Base-by-base conservation (phyloP, 2,888 invertebrate species). In the Standfussiana lucernea region DNA sequence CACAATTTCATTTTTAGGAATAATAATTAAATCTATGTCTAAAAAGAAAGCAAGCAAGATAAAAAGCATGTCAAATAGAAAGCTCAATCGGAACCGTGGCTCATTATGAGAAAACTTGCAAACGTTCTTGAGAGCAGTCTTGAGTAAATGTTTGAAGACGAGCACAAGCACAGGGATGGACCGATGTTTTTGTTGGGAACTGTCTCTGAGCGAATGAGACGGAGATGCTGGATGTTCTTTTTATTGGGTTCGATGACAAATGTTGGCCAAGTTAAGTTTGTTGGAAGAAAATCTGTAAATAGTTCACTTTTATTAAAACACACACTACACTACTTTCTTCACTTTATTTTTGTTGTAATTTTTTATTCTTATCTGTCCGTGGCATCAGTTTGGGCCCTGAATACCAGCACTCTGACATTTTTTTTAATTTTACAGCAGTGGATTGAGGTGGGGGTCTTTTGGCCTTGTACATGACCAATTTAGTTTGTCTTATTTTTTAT, bases 61-160 rank as follows among this genome's bases (percentile, higher is more conserved):
- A 70, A 72, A 72, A 76, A 59, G 6, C 47, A 80, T 77, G 24
- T 73, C 61, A 80, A 83, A 73, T 42, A 77, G 35, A 18, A 74
- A 74, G 32, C 68, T 66, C 69, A 69, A 74, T 72, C 28, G 42
- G 59, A 75, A 72, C 21, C 50, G 62, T 18, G 47, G 42, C n/a
- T 71, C 2, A 62, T 72, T 69, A 71, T 69, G 42, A 83, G 81
- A 84, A 76, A 85, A 81, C 85, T 85, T 72, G 50, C 35, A 40
- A 68, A 56, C 62, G 35, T 21, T 69, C 71, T 35, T 28, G 68
- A 75, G 68, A 45, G 47, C 64, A 47, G 62, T 35, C 68, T 81
- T 81, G 40, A 72, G 77, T 75, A 68, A 83, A 83, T 83, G 56
- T 83, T 83, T 85, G 85, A 71, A 32, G n/a, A 53, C 62, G 21